These are phyloP conservation scores for Gallinago solitaria DNA, from an alignment of 2,797 vertebrate species.

Conservation along the genomic window DNA sequence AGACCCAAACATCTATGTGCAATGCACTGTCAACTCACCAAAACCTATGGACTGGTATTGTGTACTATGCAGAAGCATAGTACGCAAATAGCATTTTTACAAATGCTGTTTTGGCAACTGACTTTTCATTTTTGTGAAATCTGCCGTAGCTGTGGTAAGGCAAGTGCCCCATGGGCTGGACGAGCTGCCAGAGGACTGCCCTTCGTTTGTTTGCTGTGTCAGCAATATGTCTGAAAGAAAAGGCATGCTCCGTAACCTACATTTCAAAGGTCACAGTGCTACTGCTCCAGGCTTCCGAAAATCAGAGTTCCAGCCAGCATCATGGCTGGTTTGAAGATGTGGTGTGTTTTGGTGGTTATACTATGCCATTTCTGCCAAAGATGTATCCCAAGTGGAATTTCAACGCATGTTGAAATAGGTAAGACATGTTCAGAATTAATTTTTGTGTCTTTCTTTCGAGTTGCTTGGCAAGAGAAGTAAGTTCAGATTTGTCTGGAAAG, in stretches of 20 bases:
- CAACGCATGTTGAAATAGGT: constrained; percentile 83
- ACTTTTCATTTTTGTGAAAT: neutral
- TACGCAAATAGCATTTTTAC: neutral
- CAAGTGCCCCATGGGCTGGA: neutral
- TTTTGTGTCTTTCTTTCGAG: neutral
- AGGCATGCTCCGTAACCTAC: constrained; percentile 8
- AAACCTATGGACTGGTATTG: neutral
- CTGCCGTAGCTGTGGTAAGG: neutral
- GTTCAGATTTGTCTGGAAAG: neutral
- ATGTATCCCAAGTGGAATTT: constrained; percentile 67
- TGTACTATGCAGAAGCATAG: neutral
- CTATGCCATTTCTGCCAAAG: constrained; percentile 34
- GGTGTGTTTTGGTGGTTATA: constrained; percentile 7
- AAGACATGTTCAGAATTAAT: constrained; percentile 7
- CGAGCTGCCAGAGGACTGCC: neutral
- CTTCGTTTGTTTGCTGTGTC: constrained; percentile 13
- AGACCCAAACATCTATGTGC: rapidly evolving
- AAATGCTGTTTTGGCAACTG: neutral
- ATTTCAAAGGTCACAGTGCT: constrained; percentile 43
- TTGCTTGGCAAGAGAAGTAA: neutral
- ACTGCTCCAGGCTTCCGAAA: neutral
- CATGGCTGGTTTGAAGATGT: constrained; percentile 56
- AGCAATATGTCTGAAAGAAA: constrained; percentile 15
- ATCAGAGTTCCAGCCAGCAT: neutral
- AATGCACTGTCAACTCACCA: rapidly evolving